Evolutionary conservation across 2,888 invertebrate species (phyloP).

Genomic region (Dryobota labecula): DNA sequence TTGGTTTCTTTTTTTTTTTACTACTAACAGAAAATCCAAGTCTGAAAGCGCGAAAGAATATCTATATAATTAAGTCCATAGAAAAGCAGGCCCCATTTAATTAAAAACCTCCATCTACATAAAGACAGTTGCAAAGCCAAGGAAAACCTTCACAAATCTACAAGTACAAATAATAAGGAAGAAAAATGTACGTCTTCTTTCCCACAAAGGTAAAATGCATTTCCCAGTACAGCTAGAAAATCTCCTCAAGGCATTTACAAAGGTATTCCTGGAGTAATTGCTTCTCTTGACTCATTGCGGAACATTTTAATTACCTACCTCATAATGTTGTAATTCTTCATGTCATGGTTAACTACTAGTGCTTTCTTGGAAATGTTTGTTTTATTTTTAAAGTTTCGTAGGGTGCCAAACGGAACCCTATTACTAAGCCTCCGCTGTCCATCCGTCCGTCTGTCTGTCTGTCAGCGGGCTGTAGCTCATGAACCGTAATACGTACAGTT

Average conservation of each 20-base stretch:
- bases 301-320: constrained; percentile 32
- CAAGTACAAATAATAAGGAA: background rate
- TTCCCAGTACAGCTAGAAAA: background rate
- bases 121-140: background rate
- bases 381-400: no score
- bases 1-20: no score
- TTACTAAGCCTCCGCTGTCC: no score
- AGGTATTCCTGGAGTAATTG: constrained; percentile 27
- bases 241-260: background rate
- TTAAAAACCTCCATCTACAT: background rate
- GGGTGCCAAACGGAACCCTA: no score
- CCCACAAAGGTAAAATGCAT: constrained; percentile 1
- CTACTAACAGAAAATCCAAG: background rate
- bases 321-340: constrained; percentile 11
- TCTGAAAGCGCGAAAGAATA: no score
- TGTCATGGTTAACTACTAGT: constrained; percentile 4
- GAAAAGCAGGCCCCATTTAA: background rate
- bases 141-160: background rate
- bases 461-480: no score
- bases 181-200: constrained; percentile 12
- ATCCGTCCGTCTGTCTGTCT: no score
- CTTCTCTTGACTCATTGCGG: constrained; percentile 3
- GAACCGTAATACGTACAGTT: no score
- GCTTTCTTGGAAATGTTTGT: background rate
- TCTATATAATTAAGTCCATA: background rate